Evolutionary conservation across 92 coral and sea anemone species (phyloP).

Genomic region (Porites cylindrica): DNA sequence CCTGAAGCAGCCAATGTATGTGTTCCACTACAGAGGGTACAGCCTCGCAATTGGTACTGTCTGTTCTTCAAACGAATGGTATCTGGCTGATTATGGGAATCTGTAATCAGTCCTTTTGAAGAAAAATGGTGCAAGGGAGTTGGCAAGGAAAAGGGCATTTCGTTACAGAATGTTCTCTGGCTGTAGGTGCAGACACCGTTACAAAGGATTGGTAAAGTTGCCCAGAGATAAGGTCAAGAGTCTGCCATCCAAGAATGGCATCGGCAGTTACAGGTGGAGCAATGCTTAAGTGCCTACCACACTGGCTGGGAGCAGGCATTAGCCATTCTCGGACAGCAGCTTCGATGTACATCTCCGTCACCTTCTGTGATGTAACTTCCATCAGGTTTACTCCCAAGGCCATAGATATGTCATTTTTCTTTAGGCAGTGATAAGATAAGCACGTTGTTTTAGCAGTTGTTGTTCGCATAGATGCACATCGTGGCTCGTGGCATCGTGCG

Average conservation of each 20-base stretch:
- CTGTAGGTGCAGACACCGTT: slow-evolving; percentile 16
- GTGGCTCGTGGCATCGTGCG: too few relatives aligned
- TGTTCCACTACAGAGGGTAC: slow-evolving; percentile 7
- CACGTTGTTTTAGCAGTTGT: slow-evolving; percentile 33
- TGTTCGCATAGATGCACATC: slow-evolving; percentile 3
- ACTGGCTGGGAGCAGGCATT: slow-evolving; percentile 27
- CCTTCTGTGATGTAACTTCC: background rate
- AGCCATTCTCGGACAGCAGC: slow-evolving; percentile 30
- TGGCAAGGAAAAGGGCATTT: slow-evolving; percentile 17
- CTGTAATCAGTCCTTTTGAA: slow-evolving; percentile 23
- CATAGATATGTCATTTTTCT: background rate
- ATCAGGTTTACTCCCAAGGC: background rate
- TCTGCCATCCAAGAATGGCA: slow-evolving; percentile 20
- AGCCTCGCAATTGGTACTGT: slow-evolving; percentile 26
- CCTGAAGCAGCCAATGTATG: slow-evolving; percentile 35
- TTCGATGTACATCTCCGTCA: slow-evolving; percentile 1
- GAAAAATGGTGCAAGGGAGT: slow-evolving; percentile 12
- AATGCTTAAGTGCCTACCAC: slow-evolving; percentile 9
- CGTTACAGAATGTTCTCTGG: slow-evolving; percentile 29
- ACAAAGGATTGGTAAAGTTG: slow-evolving; percentile 18
- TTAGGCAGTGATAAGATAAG: slow-evolving; percentile 40
- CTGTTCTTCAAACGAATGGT: background rate
- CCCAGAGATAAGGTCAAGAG: slow-evolving; percentile 4
- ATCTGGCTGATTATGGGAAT: slow-evolving; percentile 16
- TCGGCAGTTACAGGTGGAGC: slow-evolving; percentile 27